Evolutionary conservation across 1,140 invertebrate genomes (phyloP), one percentile per base, ranked within the genome.

Genomic region (Portunus trituberculatus): DNA sequence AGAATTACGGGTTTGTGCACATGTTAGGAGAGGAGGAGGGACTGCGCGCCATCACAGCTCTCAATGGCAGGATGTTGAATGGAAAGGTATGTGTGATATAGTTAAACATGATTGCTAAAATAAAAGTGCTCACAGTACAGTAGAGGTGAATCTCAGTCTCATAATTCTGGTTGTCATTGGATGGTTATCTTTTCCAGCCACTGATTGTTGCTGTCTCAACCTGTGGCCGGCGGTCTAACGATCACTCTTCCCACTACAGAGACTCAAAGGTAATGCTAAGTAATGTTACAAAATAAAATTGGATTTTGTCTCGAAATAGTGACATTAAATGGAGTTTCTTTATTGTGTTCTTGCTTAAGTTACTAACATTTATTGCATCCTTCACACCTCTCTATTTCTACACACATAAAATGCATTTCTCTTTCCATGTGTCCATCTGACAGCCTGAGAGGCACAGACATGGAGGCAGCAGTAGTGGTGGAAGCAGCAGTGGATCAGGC

Each of bases 1-100:
- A 91, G 46, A 91, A 91, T 39, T 91, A 91, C 67, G 90, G 90
- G 39, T 91, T 91, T 91, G 90, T 91, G 10, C 90, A 91, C 52
- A 91, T 91, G 90, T 20, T 76, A 39, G 67, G 67, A 8, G 59
- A 91, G 67, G 52, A 91, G 6, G 90, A 91, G 28, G 90, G 90
- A 25, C 52, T 39, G 28, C 52, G 29, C 31, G 90, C 90, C 25
- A 91, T 91, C 28, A 76, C 59, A 76, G 90, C 90, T 48, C 29
- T 91, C 20, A 91, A 91, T 76, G 52, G 90, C 32, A 59, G 67
- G 29, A 76, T 32, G 52, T 29, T 91, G 59, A 59, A 39, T 76
- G 90, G 90, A 16, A 91, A 91, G 90, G 90, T 91, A 32, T 14
- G 67, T 7, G 6, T 7, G 20, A n/a, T 2, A 76, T 0, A 59